Evolutionary conservation across 2,113 vertebrate genomes (phyloP).

Genomic region (Hyaena hyaena): DNA sequence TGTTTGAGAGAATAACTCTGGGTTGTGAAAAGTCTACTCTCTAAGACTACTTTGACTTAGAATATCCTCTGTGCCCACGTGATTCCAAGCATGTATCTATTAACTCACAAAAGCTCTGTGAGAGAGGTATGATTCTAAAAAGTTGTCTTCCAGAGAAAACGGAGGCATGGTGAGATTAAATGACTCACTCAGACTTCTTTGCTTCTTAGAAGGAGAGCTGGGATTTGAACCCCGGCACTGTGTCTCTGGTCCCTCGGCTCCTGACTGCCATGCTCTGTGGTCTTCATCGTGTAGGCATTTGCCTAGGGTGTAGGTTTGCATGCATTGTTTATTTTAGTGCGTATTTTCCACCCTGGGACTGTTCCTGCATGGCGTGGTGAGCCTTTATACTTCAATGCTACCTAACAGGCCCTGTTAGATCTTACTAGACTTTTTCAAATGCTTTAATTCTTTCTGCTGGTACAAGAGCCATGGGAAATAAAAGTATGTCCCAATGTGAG

Average conservation of each 20-base stretch:
- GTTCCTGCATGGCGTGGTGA: no score
- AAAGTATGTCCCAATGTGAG: slow-evolving; percentile 14
- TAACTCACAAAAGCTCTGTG: background rate
- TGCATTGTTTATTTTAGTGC: background rate
- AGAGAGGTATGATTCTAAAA: background rate
- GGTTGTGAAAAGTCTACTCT: background rate
- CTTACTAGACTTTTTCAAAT: background rate
- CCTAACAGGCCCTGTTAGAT: background rate
- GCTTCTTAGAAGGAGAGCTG: background rate
- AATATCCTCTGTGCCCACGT: background rate
- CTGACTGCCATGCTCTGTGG: fast-evolving
- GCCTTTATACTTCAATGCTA: background rate
- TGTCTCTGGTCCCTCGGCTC: background rate
- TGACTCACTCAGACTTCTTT: background rate
- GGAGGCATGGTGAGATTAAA: background rate
- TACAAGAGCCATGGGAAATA: background rate
- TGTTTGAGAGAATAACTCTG: background rate
- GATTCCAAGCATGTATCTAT: background rate
- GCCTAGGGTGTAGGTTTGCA: background rate
- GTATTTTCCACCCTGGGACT: background rate
- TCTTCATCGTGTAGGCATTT: fast-evolving
- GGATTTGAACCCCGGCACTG: background rate
- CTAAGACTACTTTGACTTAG: background rate
- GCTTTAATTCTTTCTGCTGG: background rate
- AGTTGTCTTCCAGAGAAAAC: background rate